A percentile compares a stretch with the other conserved stretches of the same genome.
These are phyloP conservation scores for Anodontia alba DNA, from an alignment of 2,888 invertebrate genomes.

Conservation along the genomic window DNA sequence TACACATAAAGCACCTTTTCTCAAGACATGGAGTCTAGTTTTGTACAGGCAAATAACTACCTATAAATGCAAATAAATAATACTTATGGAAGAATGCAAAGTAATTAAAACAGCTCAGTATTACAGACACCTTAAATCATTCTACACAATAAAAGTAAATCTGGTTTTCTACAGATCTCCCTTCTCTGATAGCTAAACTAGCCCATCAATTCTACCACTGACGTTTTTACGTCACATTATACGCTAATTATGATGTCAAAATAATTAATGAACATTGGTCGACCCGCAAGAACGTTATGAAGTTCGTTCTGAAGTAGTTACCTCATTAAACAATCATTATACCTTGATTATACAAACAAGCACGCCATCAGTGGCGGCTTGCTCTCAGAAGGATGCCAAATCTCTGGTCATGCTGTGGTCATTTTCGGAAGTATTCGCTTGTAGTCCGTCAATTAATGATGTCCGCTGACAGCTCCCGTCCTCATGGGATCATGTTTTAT, in stretches of 20 bases:
- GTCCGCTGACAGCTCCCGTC: constrained; percentile 34
- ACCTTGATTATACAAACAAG: constrained; percentile 34
- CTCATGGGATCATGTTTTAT: constrained; percentile 42
- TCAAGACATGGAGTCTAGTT: no score
- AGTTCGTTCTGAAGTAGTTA: constrained; percentile 14
- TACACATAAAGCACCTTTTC: no score
- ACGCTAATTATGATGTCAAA: constrained; percentile 56
- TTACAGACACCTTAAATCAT: no score
- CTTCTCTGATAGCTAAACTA: neutral
- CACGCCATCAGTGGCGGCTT: constrained; percentile 19
- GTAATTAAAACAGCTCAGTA: no score
- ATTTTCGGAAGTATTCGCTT: constrained; percentile 37
- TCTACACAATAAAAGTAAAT: no score
- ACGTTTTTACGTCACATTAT: constrained; percentile 33
- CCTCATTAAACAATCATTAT: constrained; percentile 46
- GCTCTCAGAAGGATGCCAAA: constrained; percentile 37
- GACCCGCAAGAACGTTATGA: constrained; percentile 36
- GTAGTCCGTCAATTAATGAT: constrained; percentile 25
- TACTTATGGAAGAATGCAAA: no score
- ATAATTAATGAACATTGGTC: constrained; percentile 42
- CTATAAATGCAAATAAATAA: no score
- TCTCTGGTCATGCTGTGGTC: constrained; percentile 33
- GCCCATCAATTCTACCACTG: constrained; percentile 10
- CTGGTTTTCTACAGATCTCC: no score
- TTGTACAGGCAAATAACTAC: no score